These are phyloP conservation scores for Galleria mellonella DNA, from an alignment of 1,140 invertebrate genomes.

Conservation along the genomic window DNA sequence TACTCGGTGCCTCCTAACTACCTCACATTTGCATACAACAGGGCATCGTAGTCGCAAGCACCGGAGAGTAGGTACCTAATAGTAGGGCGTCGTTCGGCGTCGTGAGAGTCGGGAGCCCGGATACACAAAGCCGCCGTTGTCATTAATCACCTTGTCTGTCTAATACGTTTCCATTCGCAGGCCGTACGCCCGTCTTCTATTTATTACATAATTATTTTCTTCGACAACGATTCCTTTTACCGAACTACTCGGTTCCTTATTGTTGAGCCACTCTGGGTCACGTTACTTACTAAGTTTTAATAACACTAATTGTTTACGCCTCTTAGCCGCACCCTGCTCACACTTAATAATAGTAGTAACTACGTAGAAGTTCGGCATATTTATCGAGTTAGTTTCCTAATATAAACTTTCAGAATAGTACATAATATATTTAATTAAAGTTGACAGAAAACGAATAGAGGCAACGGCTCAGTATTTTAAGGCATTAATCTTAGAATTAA, in stretches of 20 bases:
- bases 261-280: slow-evolving; percentile 37
- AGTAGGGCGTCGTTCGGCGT: slow-evolving; percentile 12
- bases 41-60: slow-evolving; percentile 1
- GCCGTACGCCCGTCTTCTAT: slow-evolving; percentile 44
- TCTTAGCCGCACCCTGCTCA: slow-evolving; percentile 46
- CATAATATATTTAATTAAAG: slow-evolving; percentile 13
- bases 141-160: slow-evolving; percentile 65
- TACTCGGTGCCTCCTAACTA: slow-evolving; percentile 34
- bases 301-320: slow-evolving; percentile 63
- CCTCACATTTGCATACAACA: slow-evolving; percentile 52
- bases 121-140: slow-evolving; percentile 33
- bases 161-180: slow-evolving; percentile 64
- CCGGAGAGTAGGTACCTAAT: slow-evolving; percentile 6
- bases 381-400: slow-evolving; percentile 51
- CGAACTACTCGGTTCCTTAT: slow-evolving; percentile 28
- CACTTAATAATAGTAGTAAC: slow-evolving; percentile 42
- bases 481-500: slow-evolving; percentile 27
- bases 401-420: slow-evolving; percentile 24
- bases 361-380: slow-evolving; percentile 39
- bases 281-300: slow-evolving; percentile 57
- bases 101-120: slow-evolving; percentile 25
- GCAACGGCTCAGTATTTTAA: slow-evolving; percentile 20
- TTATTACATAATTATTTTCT: slow-evolving; percentile 66
- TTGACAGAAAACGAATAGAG: slow-evolving; percentile 18
- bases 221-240: slow-evolving; percentile 39